Evolutionary conservation across 2,113 vertebrate species (phyloP), one percentile per base, ranked within the genome.

Genomic region (Cryptoleucopteryx plumbea): DNA sequence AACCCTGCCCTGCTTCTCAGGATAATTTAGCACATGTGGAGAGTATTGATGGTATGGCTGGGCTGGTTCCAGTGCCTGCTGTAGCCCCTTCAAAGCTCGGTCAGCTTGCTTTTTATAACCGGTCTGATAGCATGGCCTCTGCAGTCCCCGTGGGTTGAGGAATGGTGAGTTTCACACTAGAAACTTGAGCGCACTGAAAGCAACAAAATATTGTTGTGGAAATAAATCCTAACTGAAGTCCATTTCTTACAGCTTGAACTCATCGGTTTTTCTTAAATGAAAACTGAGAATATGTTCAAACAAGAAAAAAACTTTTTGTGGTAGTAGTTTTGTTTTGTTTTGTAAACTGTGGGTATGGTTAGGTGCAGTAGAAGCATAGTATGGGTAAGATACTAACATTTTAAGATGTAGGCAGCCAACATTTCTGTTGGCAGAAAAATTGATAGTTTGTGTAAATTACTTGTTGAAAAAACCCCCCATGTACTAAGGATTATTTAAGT

Each of bases 401-500:
- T 74, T 53, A 48, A 63, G 32, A 31, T 67, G 8, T 25, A 58
- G 36, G 10, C 13, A 65, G 34, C 23, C 70, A 34, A 43, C 7
- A 2, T 56, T 78, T 87, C 27, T 67, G 6, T 82, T 85, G 52
- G 34, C 21, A 85, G 47, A 75, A 62, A 71, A 79, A 5, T 0
- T 7, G 16, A 9, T n/a, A 14, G 15, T 88, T 85, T 90, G 75
- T 36, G 79, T 47, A 71, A 47, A 50, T 53, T 63, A 25, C 13
- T 56, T 78, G 16, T 52, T 88, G 31, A 3, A 48, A 23, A 0
- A 48, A 23, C 0, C 0, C 1, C 7, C 26, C 21, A 4, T 25
- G 7, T 67, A 19, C 25, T 58, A 71, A 10, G 38, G 16, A 13
- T 53, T 70, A 16, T n/a, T 55, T 70, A 70, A 47, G 8, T 13